Evolutionary conservation across 2,888 invertebrate genomes (phyloP).

Genomic region (Cheilosia scutellata): DNA sequence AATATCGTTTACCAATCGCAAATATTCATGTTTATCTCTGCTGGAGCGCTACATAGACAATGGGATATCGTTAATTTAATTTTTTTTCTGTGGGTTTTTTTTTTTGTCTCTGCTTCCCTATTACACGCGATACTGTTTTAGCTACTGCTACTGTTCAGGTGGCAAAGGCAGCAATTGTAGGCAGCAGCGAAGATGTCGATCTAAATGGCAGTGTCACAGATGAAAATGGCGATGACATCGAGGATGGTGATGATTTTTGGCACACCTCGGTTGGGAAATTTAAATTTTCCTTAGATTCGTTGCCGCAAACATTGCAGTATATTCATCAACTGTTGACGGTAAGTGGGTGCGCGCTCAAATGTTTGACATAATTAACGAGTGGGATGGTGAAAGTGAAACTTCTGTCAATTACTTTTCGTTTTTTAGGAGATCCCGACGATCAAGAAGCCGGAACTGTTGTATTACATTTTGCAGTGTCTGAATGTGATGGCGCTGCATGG

Average conservation of each 20-base stretch:
- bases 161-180: constrained; percentile 88
- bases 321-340: constrained; percentile 93
- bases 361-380: constrained; percentile 49
- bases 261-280: constrained; percentile 96
- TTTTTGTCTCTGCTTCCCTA: constrained; percentile 36
- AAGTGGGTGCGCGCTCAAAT: constrained; percentile 68
- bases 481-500: constrained; percentile 96
- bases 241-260: constrained; percentile 94
- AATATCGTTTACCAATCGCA: constrained; percentile 74
- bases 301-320: constrained; percentile 96
- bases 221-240: constrained; percentile 87
- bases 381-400: constrained; percentile 64
- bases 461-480: constrained; percentile 95
- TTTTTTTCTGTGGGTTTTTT: constrained; percentile 5
- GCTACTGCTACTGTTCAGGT: constrained; percentile 90
- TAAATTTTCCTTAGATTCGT: constrained; percentile 93
- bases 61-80: constrained; percentile 15
- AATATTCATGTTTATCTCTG: constrained; percentile 53
- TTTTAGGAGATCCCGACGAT: constrained; percentile 90
- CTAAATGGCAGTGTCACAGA: constrained; percentile 89
- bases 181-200: constrained; percentile 85
- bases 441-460: constrained; percentile 95
- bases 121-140: constrained; percentile 78
- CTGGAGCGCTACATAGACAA: constrained; percentile 41
- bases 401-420: constrained; percentile 25